Evolutionary conservation across 2,888 invertebrate species (phyloP).

Genomic region (Lydus trimaculatus): DNA sequence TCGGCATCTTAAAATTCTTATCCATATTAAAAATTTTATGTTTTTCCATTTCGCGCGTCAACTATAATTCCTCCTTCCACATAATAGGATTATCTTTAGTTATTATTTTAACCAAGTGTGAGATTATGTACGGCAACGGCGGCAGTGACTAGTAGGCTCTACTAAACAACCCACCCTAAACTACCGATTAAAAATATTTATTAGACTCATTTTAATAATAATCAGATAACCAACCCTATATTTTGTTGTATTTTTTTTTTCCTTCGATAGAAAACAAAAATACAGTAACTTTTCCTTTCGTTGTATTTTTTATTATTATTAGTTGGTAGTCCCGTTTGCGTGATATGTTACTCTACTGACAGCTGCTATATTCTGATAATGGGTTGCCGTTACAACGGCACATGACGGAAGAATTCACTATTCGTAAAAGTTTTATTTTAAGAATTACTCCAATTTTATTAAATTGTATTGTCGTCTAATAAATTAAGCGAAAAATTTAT

Average conservation of each 20-base stretch:
- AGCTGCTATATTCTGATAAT: constrained; percentile 14
- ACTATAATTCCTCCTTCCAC: background rate
- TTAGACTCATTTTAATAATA: background rate
- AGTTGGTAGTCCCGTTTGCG: background rate
- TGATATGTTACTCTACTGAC: constrained; percentile 15
- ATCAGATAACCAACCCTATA: background rate
- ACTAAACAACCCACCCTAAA: too few relatives aligned
- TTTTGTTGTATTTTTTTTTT: too few relatives aligned
- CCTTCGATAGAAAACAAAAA: background rate
- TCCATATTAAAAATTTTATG: background rate
- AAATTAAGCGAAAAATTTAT: background rate
- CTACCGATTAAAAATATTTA: background rate
- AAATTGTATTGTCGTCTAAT: background rate
- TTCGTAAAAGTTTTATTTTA: constrained; percentile 12
- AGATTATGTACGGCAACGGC: background rate
- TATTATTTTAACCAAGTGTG: background rate
- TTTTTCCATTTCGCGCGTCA: constrained; percentile 1
- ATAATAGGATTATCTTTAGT: constrained; percentile 1
- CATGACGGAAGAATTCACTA: constrained; percentile 13
- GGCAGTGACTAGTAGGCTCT: background rate
- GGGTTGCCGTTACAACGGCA: constrained; percentile 14
- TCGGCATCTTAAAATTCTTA: background rate
- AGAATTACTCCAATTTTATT: constrained; percentile 1
- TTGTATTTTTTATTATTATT: background rate
- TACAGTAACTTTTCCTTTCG: background rate